Percentiles rank a stretch among this genome's conserved stretches.
phyloP scores from a whole-genome alignment of 2,888 invertebrate genomes.

The Agrilus cyanescens region DNA sequence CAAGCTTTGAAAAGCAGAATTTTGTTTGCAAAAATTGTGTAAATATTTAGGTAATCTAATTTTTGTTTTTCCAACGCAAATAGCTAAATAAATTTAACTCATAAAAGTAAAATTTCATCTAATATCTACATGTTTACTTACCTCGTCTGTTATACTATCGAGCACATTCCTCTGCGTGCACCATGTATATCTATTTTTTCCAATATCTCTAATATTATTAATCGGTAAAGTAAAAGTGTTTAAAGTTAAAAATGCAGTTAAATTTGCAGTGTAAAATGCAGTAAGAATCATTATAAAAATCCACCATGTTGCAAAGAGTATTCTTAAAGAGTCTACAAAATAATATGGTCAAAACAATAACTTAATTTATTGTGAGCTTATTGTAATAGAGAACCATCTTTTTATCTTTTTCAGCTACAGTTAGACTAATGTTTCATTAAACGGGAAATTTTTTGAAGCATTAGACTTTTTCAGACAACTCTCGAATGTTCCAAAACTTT shows the following conservation, averaged over 20 bases:
- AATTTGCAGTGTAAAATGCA: conserved; percentile 82
- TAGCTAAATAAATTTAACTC: too few relatives aligned
- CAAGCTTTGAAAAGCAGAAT: too few relatives aligned
- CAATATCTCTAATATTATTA: conserved; percentile 55
- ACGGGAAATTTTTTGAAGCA: too few relatives aligned
- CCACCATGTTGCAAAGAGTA: conserved; percentile 87
- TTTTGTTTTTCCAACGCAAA: too few relatives aligned
- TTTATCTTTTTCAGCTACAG: too few relatives aligned
- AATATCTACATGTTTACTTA: conserved; percentile 20
- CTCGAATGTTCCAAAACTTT: too few relatives aligned
- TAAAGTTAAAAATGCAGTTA: conserved; percentile 78
- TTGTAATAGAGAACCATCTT: too few relatives aligned
- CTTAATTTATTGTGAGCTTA: too few relatives aligned
- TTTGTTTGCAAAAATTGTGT: too few relatives aligned
- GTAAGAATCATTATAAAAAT: conserved; percentile 77
- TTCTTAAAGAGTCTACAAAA: conserved; percentile 62
- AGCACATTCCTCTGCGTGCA: conserved; percentile 60
- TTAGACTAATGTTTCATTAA: too few relatives aligned
- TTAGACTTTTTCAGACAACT: too few relatives aligned
- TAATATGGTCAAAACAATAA: neutral
- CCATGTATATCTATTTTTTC: conserved; percentile 55
- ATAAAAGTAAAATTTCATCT: neutral
- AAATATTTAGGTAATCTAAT: too few relatives aligned
- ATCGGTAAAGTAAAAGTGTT: conserved; percentile 76
- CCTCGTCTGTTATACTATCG: conserved; percentile 50